Evolutionary conservation across 2,888 invertebrate species (phyloP).

Genomic region (Esperia sulphurella): DNA sequence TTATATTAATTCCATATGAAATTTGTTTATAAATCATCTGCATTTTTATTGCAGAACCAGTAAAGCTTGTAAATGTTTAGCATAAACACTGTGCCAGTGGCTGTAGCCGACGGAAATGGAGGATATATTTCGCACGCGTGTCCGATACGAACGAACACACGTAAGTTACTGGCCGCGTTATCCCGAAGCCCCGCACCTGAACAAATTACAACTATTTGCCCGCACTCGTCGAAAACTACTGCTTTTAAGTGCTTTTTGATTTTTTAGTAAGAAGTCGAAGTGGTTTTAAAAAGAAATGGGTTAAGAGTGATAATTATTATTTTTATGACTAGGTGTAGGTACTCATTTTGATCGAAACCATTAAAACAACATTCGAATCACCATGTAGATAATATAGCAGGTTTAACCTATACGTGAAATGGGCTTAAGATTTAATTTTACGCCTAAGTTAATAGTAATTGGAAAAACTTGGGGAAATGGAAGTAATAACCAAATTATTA

Average conservation of each 20-base stretch:
- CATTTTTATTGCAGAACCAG: not conserved
- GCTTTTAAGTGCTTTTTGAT: constrained; percentile 3
- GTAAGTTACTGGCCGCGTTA: constrained; percentile 29
- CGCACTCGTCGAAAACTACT: not conserved
- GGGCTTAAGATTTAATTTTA: too few relatives aligned
- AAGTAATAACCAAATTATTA: too few relatives aligned
- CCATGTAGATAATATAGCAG: too few relatives aligned
- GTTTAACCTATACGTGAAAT: too few relatives aligned
- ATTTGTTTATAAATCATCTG: not conserved
- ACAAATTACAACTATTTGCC: constrained; percentile 35
- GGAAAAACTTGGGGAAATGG: too few relatives aligned
- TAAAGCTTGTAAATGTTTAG: not conserved
- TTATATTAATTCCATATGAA: too few relatives aligned
- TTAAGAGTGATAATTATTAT: not conserved
- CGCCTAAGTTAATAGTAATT: too few relatives aligned
- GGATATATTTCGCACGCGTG: constrained; percentile 1
- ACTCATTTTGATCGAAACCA: too few relatives aligned
- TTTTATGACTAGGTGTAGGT: too few relatives aligned
- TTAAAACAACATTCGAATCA: too few relatives aligned
- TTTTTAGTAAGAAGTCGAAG: not conserved
- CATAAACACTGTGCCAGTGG: constrained; percentile 7
- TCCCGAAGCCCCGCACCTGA: constrained; percentile 31
- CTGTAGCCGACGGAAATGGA: constrained; percentile 4
- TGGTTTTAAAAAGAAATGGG: not conserved
- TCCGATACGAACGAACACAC: constrained; percentile 21